Base-by-base conservation (phyloP, 1,140 invertebrate genomes). In the Cydia strobilella region DNA sequence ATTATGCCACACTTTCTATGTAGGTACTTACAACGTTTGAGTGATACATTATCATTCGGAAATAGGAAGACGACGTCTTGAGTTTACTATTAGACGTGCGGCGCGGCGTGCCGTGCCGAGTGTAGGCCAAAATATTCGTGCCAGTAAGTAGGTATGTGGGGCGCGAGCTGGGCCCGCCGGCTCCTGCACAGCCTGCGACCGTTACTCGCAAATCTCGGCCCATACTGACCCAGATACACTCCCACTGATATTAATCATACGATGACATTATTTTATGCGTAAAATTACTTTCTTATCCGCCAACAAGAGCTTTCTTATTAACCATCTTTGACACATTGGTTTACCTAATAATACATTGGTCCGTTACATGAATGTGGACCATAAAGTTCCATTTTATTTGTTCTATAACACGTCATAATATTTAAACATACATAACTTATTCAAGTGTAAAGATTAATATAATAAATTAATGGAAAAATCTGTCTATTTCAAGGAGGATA, bases 141-240 rank as follows among this genome's bases (percentile, higher is more conserved):
- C 77, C 72, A 71, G 18, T 39, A 79, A 82, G 80, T 84, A 73
- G 80, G 80, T 84, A 75, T 82, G 77, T 80, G 73, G 80, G 75
- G n/a, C 77, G 39, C 5, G 69, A 59, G 42, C 31, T 35, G 54
- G 48, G 18, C 63, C 4, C 51, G 35, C 39, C 74, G 73, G 66
- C 72, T 66, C 80, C 35, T 62, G 72, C 82, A 66, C 85, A 84
- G 83, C 73, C 81, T 86, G 81, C 79, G 78, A 89, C 90, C 89
- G 90, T 90, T 90, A 90, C 75, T 82, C 76, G 65, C 65, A 23
- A 35, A 69, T 72, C 75, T 59, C 75, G 81, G 82, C 78, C 88
- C 54, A 88, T 65, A 88, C 87, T 92, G 84, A 90, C 90, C 86
- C 80, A 86, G 85, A 87, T 89, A 83, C 81, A 82, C 73, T 78